Conservation (phyloP, 2,113 vertebrate species). For the Stictonetta naevosa region DNA sequence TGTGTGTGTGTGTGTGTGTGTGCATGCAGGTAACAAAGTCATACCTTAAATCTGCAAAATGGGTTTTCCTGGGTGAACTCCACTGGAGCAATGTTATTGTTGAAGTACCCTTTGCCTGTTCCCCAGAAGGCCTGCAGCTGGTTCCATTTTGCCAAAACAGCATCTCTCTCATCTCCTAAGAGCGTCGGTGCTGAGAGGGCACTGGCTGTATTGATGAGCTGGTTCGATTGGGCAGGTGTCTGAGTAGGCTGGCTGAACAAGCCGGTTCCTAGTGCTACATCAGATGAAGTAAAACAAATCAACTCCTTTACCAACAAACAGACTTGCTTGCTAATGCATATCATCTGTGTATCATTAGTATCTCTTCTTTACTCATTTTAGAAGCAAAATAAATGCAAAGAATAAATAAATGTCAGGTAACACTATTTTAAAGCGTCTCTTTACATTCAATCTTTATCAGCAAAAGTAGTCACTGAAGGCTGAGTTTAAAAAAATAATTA, state of each 20-base stretch:
- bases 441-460: neutral
- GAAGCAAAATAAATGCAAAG: neutral
- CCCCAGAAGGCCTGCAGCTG: constrained; percentile 99
- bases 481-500: neutral
- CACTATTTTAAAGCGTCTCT: neutral
- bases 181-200: constrained; percentile 93
- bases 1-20: too few relatives aligned
- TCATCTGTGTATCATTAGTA: neutral
- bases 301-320: neutral
- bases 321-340: rapidly evolving
- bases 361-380: neutral
- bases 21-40: rapidly evolving
- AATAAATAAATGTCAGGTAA: neutral
- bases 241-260: constrained; percentile 89
- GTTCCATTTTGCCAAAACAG: constrained; percentile 97
- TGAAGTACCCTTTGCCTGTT: constrained; percentile 95
- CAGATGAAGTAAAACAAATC: neutral
- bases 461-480: neutral
- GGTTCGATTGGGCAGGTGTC: constrained; percentile 85
- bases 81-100: constrained; percentile 89
- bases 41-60: constrained; percentile 98
- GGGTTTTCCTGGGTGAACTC: constrained; percentile 97
- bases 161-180: constrained; percentile 94
- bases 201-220: constrained; percentile 95
- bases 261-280: constrained; percentile 80